These are phyloP conservation scores for Anabas testudineus DNA, from an alignment of 2,797 vertebrate species.

Conservation along the genomic window DNA sequence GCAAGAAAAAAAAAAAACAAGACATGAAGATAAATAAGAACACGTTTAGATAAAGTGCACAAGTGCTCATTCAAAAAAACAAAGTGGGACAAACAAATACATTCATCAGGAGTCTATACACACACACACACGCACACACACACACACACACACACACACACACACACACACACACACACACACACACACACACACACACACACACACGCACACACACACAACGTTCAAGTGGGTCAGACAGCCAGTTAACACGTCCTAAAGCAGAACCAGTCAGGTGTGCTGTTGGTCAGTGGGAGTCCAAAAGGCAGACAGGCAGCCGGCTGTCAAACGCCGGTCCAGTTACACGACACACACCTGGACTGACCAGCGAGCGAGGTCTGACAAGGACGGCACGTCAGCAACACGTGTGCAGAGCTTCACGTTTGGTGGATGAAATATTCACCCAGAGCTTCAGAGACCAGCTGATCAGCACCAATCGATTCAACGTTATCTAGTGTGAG, in stretches of 20 bases:
- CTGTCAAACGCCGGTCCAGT: slow-evolving; percentile 32
- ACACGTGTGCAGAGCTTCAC: neutral
- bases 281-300: slow-evolving; percentile 53
- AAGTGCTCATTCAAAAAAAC: slow-evolving; percentile 80
- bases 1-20: slow-evolving; percentile 48
- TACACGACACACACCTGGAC: slow-evolving; percentile 28
- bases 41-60: slow-evolving; percentile 84
- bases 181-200: slow-evolving; percentile 8
- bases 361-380: slow-evolving; percentile 37
- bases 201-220: slow-evolving; percentile 4
- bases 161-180: neutral
- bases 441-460: no score
- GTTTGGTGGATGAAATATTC: neutral
- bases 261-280: slow-evolving; percentile 20
- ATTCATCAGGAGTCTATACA: slow-evolving; percentile 58
- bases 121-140: slow-evolving; percentile 4
- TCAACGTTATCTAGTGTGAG: no score
- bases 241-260: slow-evolving; percentile 14
- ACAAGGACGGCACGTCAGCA: slow-evolving; percentile 4
- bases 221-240: slow-evolving; percentile 56
- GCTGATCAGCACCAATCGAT: neutral
- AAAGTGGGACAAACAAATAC: slow-evolving; percentile 64
- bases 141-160: slow-evolving; percentile 13
- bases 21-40: slow-evolving; percentile 50
- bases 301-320: slow-evolving; percentile 66